Base-by-base conservation (phyloP, 2,888 invertebrate species). In the Vandiemenella viatica region DNA sequence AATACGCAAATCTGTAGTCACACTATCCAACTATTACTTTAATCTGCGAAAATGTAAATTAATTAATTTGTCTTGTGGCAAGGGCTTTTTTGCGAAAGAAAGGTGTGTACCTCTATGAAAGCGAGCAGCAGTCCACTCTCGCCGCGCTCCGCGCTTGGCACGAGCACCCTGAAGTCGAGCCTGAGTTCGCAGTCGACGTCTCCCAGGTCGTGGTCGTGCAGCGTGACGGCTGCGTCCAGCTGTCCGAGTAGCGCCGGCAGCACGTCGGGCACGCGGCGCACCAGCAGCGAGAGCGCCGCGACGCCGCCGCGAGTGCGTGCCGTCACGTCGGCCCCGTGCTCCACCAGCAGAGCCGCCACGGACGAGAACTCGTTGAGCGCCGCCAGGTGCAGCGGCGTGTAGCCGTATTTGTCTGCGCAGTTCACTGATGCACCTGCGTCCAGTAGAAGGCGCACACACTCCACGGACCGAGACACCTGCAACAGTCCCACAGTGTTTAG, bases 101-200 rank as follows among this genome's bases (percentile, higher is more conserved):
- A n/a, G n/a, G n/a, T n/a, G n/a, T n/a, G n/a, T n/a, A n/a, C n/a
- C 72, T 86, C 83, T 43, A 84, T 78, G 57, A 84, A 79, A 37
- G 81, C 76, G 19, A 83, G 61, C 18, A 85, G 65, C 19, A 84
- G 67, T 57, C 80, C 81, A 0, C 81, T 78, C 64, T 85, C 84
- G 4, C 82, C 79, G 47, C 77, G 69, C 5, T 74, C 68, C 40
- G 76, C 58, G 55, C 50, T 51, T 13, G 57, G 58, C 7, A 58
- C 54, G 1, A n/a, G 63, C 62, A 57, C 45, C 10, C 71, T 65
- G 57, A 76, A 76, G 61, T 82, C 80, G 45, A 82, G 62, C 62
- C 78, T 81, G 2, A 88, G 71, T 63, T 88, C 87, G 58, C 88
- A 88, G 61, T 89, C 88, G 0, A 86, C 83, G 58, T 89, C 88